These are phyloP conservation scores for Dromas ardeola DNA, from an alignment of 2,113 vertebrate species.

Conservation along the genomic window DNA sequence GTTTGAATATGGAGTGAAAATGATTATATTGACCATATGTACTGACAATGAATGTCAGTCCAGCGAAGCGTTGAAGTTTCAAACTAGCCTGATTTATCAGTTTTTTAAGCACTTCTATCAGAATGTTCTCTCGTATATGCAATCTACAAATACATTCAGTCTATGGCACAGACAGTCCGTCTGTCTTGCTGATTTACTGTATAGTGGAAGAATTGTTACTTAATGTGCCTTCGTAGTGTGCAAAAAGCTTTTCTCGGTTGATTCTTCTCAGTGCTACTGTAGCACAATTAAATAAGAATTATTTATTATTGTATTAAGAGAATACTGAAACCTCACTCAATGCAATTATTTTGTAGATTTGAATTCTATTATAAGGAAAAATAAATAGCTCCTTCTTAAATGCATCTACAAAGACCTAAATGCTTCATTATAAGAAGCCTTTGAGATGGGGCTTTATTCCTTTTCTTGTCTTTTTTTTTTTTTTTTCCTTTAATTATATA, in stretches of 20 bases:
- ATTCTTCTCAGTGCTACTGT: neutral
- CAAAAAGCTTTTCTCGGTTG: neutral
- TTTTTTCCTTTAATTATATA: neutral
- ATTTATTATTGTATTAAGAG: neutral
- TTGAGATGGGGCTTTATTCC: neutral
- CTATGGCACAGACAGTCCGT: neutral
- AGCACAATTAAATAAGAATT: neutral
- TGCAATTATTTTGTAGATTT: neutral
- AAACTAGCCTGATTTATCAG: neutral
- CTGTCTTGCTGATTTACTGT: neutral
- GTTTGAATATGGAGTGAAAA: neutral
- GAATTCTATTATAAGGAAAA: neutral
- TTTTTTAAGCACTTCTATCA: neutral
- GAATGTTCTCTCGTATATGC: neutral
- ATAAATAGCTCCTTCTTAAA: neutral
- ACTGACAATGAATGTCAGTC: neutral
- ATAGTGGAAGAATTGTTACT: neutral
- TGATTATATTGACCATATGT: neutral
- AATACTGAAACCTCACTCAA: neutral
- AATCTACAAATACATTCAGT: neutral
- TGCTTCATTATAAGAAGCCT: neutral
- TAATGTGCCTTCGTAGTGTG: neutral
- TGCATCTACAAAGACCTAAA: neutral
- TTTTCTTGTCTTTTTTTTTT: neutral
- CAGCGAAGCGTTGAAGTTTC: neutral